These are phyloP conservation scores for Heloderma charlesbogerti DNA, from an alignment of 2,113 vertebrate species.

Conservation along the genomic window DNA sequence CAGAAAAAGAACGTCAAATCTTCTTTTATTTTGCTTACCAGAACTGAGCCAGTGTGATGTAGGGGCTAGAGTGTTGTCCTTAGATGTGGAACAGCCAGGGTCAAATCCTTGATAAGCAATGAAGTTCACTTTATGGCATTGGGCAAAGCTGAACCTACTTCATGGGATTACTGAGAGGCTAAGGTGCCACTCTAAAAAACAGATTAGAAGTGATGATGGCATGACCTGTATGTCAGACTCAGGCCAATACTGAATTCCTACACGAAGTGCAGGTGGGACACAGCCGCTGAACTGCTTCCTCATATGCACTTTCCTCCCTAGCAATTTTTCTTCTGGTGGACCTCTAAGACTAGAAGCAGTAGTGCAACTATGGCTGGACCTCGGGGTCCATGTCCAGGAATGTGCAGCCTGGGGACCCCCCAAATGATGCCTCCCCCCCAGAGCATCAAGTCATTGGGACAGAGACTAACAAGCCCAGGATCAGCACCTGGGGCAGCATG, in stretches of 20 bases:
- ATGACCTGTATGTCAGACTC: not conserved
- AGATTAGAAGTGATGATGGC: not conserved
- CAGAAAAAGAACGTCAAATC: not conserved
- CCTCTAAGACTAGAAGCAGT: not conserved
- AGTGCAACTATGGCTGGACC: no score
- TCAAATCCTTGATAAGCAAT: not conserved
- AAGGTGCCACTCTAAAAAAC: not conserved
- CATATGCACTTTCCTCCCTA: not conserved
- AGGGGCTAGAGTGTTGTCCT: not conserved
- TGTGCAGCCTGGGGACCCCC: no score
- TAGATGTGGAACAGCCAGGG: not conserved
- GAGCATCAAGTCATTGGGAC: no score
- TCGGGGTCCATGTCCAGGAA: no score
- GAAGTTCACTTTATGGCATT: not conserved
- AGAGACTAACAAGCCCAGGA: no score
- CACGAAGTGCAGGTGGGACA: not conserved
- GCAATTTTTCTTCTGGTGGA: not conserved
- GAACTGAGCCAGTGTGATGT: not conserved
- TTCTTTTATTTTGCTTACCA: not conserved
- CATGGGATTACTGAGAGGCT: not conserved
- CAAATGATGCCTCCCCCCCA: no score
- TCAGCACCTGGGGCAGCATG: no score
- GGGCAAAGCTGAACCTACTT: not conserved
- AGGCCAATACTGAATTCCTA: not conserved
- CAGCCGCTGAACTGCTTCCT: not conserved